These are phyloP conservation scores for Lysandra bellargus DNA, from an alignment of 2,888 invertebrate genomes.

Conservation along the genomic window DNA sequence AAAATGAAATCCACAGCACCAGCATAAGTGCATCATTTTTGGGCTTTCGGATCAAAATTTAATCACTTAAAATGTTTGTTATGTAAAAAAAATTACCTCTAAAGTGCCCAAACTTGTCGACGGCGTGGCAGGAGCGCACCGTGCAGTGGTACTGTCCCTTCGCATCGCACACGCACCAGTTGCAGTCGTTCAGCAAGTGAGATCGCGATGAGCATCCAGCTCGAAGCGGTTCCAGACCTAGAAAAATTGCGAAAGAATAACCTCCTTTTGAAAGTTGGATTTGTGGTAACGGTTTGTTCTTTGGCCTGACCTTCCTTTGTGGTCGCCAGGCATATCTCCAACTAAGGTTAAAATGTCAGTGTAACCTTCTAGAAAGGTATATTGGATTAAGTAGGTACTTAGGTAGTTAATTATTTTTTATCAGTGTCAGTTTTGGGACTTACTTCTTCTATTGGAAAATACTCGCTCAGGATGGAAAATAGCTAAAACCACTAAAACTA, in stretches of 20 bases:
- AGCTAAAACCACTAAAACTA: background rate
- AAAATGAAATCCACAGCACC: no score
- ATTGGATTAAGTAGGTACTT: background rate
- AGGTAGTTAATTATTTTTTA: background rate
- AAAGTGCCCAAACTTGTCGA: conserved; percentile 72
- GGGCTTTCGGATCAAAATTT: no score
- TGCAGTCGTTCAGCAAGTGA: conserved; percentile 61
- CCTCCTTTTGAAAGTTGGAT: background rate
- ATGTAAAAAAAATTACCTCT: conserved; percentile 52
- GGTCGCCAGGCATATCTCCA: no score
- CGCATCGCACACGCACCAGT: conserved; percentile 59
- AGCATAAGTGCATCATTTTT: no score
- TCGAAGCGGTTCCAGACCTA: background rate
- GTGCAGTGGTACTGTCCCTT: conserved; percentile 51
- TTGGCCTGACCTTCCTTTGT: no score
- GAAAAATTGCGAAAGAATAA: background rate
- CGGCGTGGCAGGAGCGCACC: conserved; percentile 52
- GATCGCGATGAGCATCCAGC: background rate
- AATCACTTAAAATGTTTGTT: no score
- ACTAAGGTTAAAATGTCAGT: background rate
- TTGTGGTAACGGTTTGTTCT: no score
- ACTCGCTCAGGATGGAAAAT: background rate
- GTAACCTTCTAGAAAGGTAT: background rate
- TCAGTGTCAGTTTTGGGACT: background rate
- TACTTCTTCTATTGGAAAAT: background rate